Evolutionary conservation across 2,113 vertebrate species (phyloP).

Genomic region (Rhynchopsitta pachyrhyncha): DNA sequence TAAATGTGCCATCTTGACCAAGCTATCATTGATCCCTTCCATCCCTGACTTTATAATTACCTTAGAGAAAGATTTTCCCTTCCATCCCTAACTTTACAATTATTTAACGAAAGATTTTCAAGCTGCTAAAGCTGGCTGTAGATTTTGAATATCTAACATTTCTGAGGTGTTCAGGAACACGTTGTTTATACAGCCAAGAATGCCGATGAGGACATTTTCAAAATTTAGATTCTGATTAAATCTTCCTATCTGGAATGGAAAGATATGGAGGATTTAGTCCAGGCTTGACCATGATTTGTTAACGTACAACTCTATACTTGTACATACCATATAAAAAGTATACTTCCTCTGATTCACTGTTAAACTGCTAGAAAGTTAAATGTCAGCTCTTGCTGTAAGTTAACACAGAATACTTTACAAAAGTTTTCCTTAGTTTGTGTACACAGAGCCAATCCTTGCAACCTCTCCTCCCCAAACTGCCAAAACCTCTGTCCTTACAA

Average conservation of each 20-base stretch:
- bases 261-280: background rate
- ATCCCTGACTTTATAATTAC: background rate
- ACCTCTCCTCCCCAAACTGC: constrained; percentile 8
- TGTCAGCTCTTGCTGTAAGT: background rate
- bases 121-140: background rate
- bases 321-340: background rate
- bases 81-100: background rate
- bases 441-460: background rate
- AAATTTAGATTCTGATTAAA: constrained; percentile 21
- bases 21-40: background rate
- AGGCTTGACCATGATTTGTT: background rate
- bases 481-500: constrained; percentile 16
- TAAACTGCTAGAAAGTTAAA: constrained; percentile 2
- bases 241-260: constrained; percentile 17
- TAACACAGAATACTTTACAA: background rate
- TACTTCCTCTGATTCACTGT: background rate
- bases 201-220: background rate
- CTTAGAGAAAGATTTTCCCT: background rate
- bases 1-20: background rate
- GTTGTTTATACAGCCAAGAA: background rate
- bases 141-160: background rate
- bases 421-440: background rate
- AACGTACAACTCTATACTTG: background rate
- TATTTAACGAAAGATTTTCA: background rate
- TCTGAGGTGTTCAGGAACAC: background rate